A percentile compares a stretch with the other conserved stretches of the same genome.
Evolutionary conservation across 2,113 vertebrate genomes (phyloP).

Genomic region (Atrichornis clamosus): DNA sequence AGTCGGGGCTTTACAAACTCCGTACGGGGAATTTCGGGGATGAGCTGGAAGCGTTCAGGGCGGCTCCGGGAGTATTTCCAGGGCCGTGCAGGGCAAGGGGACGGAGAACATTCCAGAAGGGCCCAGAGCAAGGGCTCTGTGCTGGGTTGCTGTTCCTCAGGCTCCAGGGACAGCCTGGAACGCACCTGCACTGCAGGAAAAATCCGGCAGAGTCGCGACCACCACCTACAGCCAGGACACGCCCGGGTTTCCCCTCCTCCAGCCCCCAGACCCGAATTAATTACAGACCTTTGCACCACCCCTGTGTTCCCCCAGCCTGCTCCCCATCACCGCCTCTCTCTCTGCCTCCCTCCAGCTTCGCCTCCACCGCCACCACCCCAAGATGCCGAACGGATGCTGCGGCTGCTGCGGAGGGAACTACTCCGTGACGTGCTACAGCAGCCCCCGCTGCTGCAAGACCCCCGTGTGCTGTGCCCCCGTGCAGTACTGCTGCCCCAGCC

Average conservation of each 20-base stretch:
- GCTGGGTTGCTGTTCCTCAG: not conserved
- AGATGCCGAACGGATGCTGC: not conserved
- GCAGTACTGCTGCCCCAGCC: constrained; percentile 2
- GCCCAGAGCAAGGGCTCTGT: rapidly evolving
- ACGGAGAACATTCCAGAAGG: rapidly evolving
- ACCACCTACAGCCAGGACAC: not conserved
- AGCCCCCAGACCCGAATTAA: rapidly evolving
- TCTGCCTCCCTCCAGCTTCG: not conserved
- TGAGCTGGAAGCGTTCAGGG: rapidly evolving
- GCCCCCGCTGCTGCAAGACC: not conserved
- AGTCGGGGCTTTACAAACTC: rapidly evolving
- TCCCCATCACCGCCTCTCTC: not conserved
- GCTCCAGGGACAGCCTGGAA: not conserved
- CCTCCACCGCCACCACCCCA: not conserved
- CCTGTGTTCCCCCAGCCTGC: not conserved
- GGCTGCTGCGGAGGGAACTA: not conserved
- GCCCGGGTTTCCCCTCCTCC: rapidly evolving
- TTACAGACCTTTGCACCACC: not conserved
- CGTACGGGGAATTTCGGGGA: rapidly evolving
- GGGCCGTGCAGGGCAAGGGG: not conserved
- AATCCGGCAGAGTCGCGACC: rapidly evolving
- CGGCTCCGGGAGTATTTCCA: not conserved
- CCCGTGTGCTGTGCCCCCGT: not conserved
- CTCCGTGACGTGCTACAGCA: not conserved
- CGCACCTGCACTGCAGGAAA: rapidly evolving